Conservation (phyloP, 2,113 vertebrate species). For the Fregetta grallaria region DNA sequence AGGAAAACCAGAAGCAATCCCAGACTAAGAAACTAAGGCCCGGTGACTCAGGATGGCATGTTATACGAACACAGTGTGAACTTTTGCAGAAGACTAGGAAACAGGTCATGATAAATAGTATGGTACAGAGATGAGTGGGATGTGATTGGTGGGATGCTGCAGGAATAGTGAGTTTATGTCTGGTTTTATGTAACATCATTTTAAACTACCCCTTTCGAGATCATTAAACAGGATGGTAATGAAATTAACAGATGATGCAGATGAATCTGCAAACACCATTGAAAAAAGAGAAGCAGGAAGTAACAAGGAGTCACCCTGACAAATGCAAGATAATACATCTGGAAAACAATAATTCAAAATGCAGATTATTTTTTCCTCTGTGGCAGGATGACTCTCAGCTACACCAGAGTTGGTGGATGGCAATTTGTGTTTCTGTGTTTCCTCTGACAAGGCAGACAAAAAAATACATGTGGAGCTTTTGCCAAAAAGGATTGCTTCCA, state of each 20-base stretch:
- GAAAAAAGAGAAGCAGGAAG: conserved; percentile 47
- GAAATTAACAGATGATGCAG: background rate
- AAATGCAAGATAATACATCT: conserved; percentile 38
- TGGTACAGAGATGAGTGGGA: too few species aligned
- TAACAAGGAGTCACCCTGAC: conserved; percentile 1
- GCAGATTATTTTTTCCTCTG: conserved; percentile 11
- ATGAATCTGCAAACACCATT: conserved; percentile 16
- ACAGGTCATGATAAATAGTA: too few species aligned
- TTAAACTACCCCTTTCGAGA: too few species aligned
- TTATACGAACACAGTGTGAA: too few species aligned
- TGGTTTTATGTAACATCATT: too few species aligned
- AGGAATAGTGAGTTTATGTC: too few species aligned
- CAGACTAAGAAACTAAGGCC: too few species aligned
- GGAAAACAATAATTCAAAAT: conserved; percentile 36
- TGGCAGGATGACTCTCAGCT: background rate
- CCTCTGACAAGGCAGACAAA: background rate
- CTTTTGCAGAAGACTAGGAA: too few species aligned
- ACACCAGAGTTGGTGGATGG: background rate
- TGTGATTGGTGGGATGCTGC: too few species aligned
- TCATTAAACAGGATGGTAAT: too few species aligned
- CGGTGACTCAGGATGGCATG: too few species aligned
- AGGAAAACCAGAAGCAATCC: too few species aligned
- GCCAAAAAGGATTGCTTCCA: background rate
- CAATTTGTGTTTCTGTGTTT: background rate
- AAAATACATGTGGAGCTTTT: background rate